Conservation (phyloP, 2,888 invertebrate genomes). For the Myopa tessellatipennis region DNA sequence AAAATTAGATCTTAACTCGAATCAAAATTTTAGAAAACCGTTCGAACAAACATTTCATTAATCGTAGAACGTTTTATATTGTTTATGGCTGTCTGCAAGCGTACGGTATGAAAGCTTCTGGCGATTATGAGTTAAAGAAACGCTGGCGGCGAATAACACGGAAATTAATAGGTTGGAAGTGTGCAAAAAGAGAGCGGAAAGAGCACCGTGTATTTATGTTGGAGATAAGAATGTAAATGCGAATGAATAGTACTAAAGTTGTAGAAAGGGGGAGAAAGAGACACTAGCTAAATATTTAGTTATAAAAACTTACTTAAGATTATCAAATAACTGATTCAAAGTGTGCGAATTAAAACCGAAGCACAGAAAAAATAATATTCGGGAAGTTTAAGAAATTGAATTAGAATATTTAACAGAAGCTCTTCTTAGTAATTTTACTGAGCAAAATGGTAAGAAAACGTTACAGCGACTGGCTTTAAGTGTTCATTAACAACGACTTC, state of each 20-base stretch:
- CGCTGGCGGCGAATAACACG: neutral
- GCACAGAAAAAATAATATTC: too few species aligned
- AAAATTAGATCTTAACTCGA: constrained; percentile 1
- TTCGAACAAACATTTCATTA: constrained; percentile 1
- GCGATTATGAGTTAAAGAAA: constrained; percentile 10
- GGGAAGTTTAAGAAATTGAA: too few species aligned
- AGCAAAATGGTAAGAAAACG: too few species aligned
- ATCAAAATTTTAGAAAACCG: neutral
- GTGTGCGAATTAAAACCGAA: too few species aligned
- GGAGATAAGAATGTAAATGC: neutral
- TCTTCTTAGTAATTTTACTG: too few species aligned
- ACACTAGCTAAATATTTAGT: too few species aligned
- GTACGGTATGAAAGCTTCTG: too few species aligned
- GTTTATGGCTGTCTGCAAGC: constrained; percentile 21
- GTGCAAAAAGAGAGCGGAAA: neutral
- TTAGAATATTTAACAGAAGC: too few species aligned
- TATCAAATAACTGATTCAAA: too few species aligned
- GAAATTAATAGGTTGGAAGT: neutral
- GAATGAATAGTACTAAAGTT: neutral
- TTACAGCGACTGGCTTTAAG: constrained; percentile 7
- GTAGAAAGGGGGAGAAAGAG: too few species aligned
- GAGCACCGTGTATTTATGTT: neutral
- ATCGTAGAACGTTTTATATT: neutral
- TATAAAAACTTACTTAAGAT: too few species aligned
- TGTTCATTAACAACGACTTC: neutral